Percentiles rank a stretch among this genome's conserved stretches.
phyloP scores from a whole-genome alignment of 1,140 invertebrate genomes.

The Stegodyphus mimosarum region DNA sequence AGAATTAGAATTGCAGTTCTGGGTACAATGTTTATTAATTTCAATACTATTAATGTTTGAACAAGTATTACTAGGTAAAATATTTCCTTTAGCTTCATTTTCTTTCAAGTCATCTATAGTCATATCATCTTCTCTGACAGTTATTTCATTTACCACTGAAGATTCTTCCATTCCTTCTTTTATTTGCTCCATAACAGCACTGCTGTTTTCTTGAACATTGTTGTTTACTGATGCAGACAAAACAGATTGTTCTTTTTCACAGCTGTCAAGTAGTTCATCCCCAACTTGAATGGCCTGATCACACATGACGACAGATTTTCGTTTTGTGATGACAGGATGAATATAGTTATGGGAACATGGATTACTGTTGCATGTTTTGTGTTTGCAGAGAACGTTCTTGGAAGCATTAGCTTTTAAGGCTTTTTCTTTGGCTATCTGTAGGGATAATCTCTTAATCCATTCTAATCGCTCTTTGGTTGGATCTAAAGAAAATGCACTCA shows the following conservation, averaged over 20 bases:
- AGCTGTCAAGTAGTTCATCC: slow-evolving; percentile 19
- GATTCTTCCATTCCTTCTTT: not conserved
- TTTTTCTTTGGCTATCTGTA: slow-evolving; percentile 49
- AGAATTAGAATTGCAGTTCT: too few relatives aligned
- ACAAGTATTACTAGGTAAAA: too few relatives aligned
- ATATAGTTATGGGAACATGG: not conserved
- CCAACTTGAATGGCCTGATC: slow-evolving; percentile 54
- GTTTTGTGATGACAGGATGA: not conserved
- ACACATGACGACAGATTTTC: slow-evolving; percentile 47
- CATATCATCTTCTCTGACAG: not conserved
- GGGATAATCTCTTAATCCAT: slow-evolving; percentile 37
- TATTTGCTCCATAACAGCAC: not conserved
- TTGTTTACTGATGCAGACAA: too few relatives aligned
- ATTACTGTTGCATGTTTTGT: slow-evolving; percentile 22
- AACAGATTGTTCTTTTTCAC: too few relatives aligned
- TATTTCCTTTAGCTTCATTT: too few relatives aligned
- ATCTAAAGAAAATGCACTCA: slow-evolving; percentile 56
- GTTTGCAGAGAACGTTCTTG: not conserved
- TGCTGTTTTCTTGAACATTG: too few relatives aligned
- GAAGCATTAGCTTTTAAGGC: not conserved
- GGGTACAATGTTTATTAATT: too few relatives aligned
- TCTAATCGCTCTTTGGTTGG: slow-evolving; percentile 49
- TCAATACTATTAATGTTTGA: too few relatives aligned
- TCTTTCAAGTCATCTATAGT: not conserved
- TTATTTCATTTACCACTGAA: not conserved